phyloP scores from a whole-genome alignment of 1,140 invertebrate genomes.

The Sitophilus oryzae region DNA sequence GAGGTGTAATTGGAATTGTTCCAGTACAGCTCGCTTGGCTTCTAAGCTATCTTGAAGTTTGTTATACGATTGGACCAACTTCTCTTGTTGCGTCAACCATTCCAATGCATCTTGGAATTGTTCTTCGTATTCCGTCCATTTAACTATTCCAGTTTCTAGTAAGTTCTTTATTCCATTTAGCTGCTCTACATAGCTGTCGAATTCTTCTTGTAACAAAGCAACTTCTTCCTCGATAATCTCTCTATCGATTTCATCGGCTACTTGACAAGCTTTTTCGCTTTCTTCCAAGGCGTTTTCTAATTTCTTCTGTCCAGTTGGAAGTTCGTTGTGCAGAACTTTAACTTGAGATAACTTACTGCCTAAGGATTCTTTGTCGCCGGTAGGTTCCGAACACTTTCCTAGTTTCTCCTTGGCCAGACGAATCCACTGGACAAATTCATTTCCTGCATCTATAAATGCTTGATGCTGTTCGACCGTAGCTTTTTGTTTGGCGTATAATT shows the following conservation, averaged over 20 bases:
- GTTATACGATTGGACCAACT: constrained; percentile 80
- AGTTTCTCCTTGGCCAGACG: constrained; percentile 80
- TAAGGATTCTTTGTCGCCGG: constrained; percentile 85
- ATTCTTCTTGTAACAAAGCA: constrained; percentile 80
- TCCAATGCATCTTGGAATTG: constrained; percentile 83
- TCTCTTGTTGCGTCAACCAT: constrained; percentile 84
- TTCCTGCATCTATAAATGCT: constrained; percentile 82
- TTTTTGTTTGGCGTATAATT: constrained; percentile 84
- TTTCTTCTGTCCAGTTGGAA: constrained; percentile 74
- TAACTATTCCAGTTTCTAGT: constrained; percentile 83
- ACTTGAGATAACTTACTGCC: constrained; percentile 79
- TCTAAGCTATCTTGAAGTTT: constrained; percentile 85
- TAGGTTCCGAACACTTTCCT: constrained; percentile 90
- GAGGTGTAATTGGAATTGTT: constrained; percentile 84
- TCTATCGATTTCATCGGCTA: constrained; percentile 78
- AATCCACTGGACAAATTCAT: constrained; percentile 89
- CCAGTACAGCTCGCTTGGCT: constrained; percentile 81
- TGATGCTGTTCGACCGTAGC: constrained; percentile 86
- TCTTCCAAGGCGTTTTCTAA: constrained; percentile 73
- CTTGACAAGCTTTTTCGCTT: constrained; percentile 74
- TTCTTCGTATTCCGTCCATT: constrained; percentile 94
- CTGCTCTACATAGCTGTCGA: constrained; percentile 73
- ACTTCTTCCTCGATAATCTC: constrained; percentile 90
- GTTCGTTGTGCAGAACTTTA: constrained; percentile 74
- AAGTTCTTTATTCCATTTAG: constrained; percentile 73